These are phyloP conservation scores for Lerista edwardsae DNA, from an alignment of 2,797 vertebrate genomes.

Conservation along the genomic window DNA sequence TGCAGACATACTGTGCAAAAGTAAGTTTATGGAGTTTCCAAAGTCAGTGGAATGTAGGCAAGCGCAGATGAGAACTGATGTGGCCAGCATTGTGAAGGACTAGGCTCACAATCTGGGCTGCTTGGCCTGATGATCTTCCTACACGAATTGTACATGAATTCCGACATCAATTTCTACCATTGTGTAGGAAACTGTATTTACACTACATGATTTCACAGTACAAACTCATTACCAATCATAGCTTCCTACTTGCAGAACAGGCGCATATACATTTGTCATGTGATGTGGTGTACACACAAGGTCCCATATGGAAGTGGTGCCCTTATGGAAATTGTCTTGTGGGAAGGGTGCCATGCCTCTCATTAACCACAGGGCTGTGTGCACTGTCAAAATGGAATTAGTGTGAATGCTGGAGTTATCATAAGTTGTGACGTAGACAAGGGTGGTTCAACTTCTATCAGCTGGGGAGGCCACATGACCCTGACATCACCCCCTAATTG, in stretches of 20 bases:
- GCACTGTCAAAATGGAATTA: no score
- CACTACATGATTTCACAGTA: not conserved
- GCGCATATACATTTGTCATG: not conserved
- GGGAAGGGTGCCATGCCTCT: no score
- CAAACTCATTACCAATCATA: not conserved
- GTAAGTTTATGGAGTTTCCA: not conserved
- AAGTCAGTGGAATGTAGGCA: accelerated
- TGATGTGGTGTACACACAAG: not conserved
- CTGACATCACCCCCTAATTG: no score
- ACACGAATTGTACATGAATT: not conserved
- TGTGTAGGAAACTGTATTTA: not conserved
- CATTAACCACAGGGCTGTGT: no score
- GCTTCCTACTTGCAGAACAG: not conserved
- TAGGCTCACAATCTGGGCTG: not conserved
- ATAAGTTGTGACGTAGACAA: no score
- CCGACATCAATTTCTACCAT: no score
- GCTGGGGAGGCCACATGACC: no score
- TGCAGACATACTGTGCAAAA: not conserved
- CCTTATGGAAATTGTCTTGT: no score
- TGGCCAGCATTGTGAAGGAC: not conserved
- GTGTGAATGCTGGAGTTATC: no score
- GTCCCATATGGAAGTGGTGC: no score
- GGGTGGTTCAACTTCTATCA: no score
- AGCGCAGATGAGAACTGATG: not conserved
- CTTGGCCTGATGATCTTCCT: not conserved